These are phyloP conservation scores for Melanostigma gelatinosum DNA, from an alignment of 2,113 vertebrate genomes.

Conservation along the genomic window DNA sequence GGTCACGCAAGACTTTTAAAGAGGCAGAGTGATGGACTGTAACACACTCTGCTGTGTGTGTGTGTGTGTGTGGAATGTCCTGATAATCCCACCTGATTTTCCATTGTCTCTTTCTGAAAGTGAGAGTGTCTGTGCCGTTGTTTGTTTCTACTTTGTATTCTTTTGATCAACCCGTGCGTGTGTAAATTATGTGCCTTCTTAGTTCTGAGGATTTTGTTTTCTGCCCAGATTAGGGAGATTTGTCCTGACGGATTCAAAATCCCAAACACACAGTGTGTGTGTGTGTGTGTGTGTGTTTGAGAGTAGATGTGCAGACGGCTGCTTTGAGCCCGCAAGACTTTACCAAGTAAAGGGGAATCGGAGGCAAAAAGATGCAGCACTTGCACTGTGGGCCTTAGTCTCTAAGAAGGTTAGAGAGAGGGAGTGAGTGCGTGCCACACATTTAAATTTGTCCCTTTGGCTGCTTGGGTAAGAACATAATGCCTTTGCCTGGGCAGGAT, in stretches of 20 bases:
- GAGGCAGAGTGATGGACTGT: neutral
- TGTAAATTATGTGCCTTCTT: slow-evolving; percentile 52
- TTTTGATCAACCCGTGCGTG: slow-evolving; percentile 32
- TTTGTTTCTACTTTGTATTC: slow-evolving; percentile 47
- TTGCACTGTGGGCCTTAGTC: slow-evolving; percentile 83
- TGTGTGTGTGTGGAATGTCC: slow-evolving; percentile 31
- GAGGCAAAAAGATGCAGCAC: slow-evolving; percentile 78
- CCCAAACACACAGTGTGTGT: slow-evolving; percentile 54
- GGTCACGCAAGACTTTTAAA: slow-evolving; percentile 18
- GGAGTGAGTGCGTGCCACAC: slow-evolving; percentile 79
- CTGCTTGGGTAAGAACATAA: slow-evolving; percentile 81
- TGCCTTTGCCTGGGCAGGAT: slow-evolving; percentile 72
- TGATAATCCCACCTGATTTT: slow-evolving; percentile 90
- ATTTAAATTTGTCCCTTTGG: slow-evolving; percentile 85
- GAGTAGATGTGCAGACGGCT: slow-evolving; percentile 35
- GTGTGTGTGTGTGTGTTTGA: slow-evolving; percentile 23
- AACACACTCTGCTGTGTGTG: neutral
- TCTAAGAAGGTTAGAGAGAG: slow-evolving; percentile 89
- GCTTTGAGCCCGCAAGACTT: slow-evolving; percentile 72
- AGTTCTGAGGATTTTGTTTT: slow-evolving; percentile 83
- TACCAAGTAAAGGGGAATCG: slow-evolving; percentile 81
- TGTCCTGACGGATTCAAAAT: slow-evolving; percentile 80
- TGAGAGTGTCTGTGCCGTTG: slow-evolving; percentile 46
- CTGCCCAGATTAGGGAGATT: slow-evolving; percentile 81
- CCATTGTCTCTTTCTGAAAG: slow-evolving; percentile 84